Evolutionary conservation across 2,888 invertebrate species (phyloP), one percentile per base, ranked within the genome.

Genomic region (Gisinianus flammeolus): DNA sequence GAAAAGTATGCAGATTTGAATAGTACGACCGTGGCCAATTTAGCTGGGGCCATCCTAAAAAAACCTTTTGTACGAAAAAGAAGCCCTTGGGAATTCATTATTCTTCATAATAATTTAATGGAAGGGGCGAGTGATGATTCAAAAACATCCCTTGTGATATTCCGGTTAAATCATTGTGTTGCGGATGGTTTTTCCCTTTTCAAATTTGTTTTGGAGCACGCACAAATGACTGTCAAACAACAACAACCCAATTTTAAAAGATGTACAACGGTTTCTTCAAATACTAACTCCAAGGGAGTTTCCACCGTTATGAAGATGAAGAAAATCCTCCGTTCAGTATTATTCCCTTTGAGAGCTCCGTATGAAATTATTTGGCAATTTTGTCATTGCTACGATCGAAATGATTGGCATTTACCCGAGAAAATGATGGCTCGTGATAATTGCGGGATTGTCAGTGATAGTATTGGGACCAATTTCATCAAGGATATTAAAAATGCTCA

Each of bases 141-240:
- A 24, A 72, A 58, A 66, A 74, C 31, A 19, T 44, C 66, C 5
- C n/a, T 62, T 3, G 58, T 62, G 33, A 19, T 58, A 10, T 31
- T 72, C 24, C 30, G 72, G 3, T 24, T 72, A 0, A 30, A 72
- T 33, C 72, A 72, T 35, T 58, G 30, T 8, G 33, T 72, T 24
- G 58, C 72, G 33, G 72, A 72, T 58, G 72, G 72, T 2, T 72
- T 54, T n/a, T 72, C 72, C n/a, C 19, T 72, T 8, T 72, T 72
- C 12, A 72, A 72, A 12, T 31, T 72, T 8, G 72, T 72, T 0
- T 10, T 72, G 62, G 54, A 58, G 22, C 72, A 72, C 24, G 58
- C 72, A 24, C n/a, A 22, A 33, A 26, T 26, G 8, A 26, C 52
- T 2, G 62, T 72, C 0, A 62, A 31, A 2, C 72, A 72, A 72